These are phyloP conservation scores for Nowickia ferox DNA, from an alignment of 2,888 invertebrate genomes.

Conservation along the genomic window DNA sequence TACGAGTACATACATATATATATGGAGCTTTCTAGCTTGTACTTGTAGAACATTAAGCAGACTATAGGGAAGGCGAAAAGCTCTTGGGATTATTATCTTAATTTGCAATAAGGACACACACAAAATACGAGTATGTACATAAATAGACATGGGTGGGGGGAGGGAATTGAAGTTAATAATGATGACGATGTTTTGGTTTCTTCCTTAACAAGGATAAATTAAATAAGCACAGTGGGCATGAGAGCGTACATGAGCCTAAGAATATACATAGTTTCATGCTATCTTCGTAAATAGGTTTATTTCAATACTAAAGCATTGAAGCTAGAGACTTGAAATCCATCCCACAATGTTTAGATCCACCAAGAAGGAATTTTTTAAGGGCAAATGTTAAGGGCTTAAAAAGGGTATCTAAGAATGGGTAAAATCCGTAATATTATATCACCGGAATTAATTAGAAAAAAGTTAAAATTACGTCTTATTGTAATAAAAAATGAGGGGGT, in stretches of 20 bases:
- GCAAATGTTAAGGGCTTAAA: no score
- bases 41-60: neutral
- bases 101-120: neutral
- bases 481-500: no score
- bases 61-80: constrained; percentile 14
- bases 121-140: neutral
- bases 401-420: no score
- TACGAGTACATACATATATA: neutral
- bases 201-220: constrained; percentile 44
- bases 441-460: no score
- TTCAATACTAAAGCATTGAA: no score
- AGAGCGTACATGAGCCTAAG: neutral
- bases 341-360: no score
- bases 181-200: constrained; percentile 5
- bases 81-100: constrained; percentile 28
- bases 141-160: neutral
- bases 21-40: constrained; percentile 44
- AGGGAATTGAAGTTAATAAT: neutral
- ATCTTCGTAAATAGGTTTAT: neutral
- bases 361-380: no score
- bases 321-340: no score
- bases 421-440: no score
- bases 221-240: constrained; percentile 2
- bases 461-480: no score
- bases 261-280: neutral